Evolutionary conservation across 2,797 vertebrate species (phyloP).

Genomic region (Chrosomus eos): DNA sequence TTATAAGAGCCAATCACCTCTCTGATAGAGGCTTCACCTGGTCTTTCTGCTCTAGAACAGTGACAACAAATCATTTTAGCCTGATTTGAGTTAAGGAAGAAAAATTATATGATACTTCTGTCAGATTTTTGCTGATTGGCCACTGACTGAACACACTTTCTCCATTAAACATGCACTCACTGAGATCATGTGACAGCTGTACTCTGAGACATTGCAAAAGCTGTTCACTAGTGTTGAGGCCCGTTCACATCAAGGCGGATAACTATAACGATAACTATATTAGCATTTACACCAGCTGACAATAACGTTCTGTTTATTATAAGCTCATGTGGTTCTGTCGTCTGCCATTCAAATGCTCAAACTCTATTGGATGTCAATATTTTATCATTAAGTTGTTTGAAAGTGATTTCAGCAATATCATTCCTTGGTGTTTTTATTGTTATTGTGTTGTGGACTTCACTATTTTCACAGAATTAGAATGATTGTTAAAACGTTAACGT

Average conservation of each 20-base stretch:
- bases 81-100: not conserved
- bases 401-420: no score
- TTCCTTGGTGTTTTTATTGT: not conserved
- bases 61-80: not conserved
- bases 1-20: not conserved
- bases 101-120: not conserved
- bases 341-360: not conserved
- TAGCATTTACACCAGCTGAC: not conserved
- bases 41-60: not conserved
- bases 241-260: not conserved
- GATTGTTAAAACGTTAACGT: not conserved
- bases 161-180: not conserved
- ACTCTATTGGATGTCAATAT: not conserved
- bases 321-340: not conserved
- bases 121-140: not conserved
- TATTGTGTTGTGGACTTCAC: not conserved
- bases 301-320: not conserved
- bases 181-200: not conserved
- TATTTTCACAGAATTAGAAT: not conserved
- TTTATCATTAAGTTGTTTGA: not conserved
- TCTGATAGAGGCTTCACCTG: not conserved
- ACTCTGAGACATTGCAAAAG: not conserved
- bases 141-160: not conserved
- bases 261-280: not conserved
- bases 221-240: not conserved